phyloP scores from a whole-genome alignment of 2,888 invertebrate species.

The Julus scanicus region DNA sequence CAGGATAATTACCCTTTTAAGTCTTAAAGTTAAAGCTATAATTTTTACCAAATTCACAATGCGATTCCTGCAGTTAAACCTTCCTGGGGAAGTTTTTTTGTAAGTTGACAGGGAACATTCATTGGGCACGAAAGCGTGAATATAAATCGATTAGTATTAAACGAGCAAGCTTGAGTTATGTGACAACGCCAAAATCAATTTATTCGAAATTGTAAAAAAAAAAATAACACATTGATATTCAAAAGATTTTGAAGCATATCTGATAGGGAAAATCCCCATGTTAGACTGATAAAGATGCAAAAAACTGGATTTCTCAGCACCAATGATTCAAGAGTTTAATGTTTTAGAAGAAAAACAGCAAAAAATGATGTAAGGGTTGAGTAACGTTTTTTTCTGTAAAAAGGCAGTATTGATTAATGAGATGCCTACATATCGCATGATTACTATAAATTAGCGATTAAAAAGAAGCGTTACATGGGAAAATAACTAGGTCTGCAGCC shows the following conservation, averaged over 20 bases:
- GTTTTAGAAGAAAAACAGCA: not conserved
- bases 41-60: not conserved
- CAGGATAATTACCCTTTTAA: too few relatives aligned
- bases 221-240: not conserved
- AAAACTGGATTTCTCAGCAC: not conserved
- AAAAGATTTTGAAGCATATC: not conserved
- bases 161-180: not conserved
- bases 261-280: not conserved
- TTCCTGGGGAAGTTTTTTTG: not conserved
- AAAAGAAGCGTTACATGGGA: not conserved
- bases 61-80: not conserved
- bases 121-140: not conserved
- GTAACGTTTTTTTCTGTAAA: not conserved
- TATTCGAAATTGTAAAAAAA: not conserved
- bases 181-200: constrained; percentile 8
- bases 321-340: not conserved
- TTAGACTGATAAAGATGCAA: not conserved
- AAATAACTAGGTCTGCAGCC: not conserved
- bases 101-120: not conserved
- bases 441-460: not conserved
- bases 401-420: not conserved
- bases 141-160: constrained; percentile 8
- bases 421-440: not conserved
- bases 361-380: not conserved
- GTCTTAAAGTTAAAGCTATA: not conserved